Base-by-base conservation (phyloP, 2,888 invertebrate genomes). In the Calliphora vomitoria region DNA sequence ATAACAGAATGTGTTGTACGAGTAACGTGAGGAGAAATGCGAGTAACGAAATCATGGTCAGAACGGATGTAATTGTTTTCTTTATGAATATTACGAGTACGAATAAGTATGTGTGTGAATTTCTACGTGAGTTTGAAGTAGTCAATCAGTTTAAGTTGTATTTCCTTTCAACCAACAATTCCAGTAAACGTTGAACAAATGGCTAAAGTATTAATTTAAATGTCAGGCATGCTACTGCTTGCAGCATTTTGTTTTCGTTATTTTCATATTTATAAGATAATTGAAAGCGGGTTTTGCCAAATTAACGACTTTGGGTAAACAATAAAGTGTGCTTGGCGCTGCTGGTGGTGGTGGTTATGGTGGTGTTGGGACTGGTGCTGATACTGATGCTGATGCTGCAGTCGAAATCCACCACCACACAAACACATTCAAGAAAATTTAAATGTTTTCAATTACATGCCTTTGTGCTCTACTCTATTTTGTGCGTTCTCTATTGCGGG, bases 201-300 rank as follows among this genome's bases (percentile, higher is more conserved):
- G 83, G 18, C 80, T 66, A 25, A 68, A 80, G 47, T 44, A 69
- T 69, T 75, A 50, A 80, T 50, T 53, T 87, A 71, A 80, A 84
- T 87, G 84, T 71, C 68, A 84, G 84, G 84, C 41, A 85, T 83
- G 87, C 78, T 87, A 88, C 62, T 58, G 86, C 87, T 86, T 69
- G 79, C 90, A 91, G 91, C 91, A 91, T 90, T 85, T 82, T 60
- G 53, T 75, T 88, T 85, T 86, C 72, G 84, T 86, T 87, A 87
- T 89, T 92, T 92, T 92, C 92, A 92, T 92, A 92, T 92, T 92
- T 92, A 92, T 92, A 92, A 92, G 93, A 92, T 92, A 92, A 92
- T 92, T 92, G 92, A 92, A 92, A 92, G 92, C 92, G 92, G 92
- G 92, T 92, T 92, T 92, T 92, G 92, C 92, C 92, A 92, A 92